phyloP scores from a whole-genome alignment of 2,888 invertebrate genomes.

The Alentia gelatinosa region DNA sequence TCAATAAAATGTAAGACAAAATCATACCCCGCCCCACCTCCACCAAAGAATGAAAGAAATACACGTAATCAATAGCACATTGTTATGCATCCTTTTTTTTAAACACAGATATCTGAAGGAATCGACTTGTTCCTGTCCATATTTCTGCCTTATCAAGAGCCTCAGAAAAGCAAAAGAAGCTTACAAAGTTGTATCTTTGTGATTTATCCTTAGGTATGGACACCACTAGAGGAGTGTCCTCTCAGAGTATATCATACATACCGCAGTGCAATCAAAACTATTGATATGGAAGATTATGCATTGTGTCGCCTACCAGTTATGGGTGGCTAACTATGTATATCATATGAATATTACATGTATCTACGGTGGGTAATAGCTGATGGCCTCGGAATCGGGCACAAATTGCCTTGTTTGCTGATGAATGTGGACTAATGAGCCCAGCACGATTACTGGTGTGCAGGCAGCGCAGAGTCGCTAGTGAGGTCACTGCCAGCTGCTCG shows the following conservation, averaged over 20 bases:
- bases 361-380: background rate
- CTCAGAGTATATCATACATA: background rate
- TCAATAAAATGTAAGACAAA: too few species aligned
- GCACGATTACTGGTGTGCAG: background rate
- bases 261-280: background rate
- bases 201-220: background rate
- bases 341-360: conserved; percentile 11
- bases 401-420: conserved; percentile 16
- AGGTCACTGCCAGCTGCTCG: background rate
- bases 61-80: too few species aligned
- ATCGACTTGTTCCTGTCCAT: too few species aligned
- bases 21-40: too few species aligned
- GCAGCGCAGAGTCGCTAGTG: background rate
- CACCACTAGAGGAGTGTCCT: background rate
- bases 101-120: too few species aligned
- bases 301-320: background rate
- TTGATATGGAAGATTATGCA: background rate
- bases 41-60: too few species aligned
- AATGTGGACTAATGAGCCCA: background rate
- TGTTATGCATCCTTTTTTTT: too few species aligned
- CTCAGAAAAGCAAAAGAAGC: background rate
- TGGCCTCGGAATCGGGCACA: background rate
- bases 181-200: background rate
- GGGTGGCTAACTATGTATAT: conserved; percentile 13
- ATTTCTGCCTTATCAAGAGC: background rate